Conservation (phyloP, 2,797 vertebrate genomes). For the Amblyopsis hoosieri region DNA sequence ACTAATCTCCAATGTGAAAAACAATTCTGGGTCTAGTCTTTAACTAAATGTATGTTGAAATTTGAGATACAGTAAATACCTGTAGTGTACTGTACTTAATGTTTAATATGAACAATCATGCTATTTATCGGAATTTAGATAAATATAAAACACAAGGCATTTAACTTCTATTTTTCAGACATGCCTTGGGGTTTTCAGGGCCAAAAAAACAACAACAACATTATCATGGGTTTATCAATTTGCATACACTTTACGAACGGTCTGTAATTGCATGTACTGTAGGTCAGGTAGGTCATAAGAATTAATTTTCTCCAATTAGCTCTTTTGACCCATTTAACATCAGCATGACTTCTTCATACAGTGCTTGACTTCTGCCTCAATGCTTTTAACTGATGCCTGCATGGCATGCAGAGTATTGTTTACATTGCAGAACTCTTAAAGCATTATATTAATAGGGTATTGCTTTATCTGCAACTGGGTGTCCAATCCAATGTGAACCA, state of each 20-base stretch:
- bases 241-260: slow-evolving; percentile 41
- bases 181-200: slow-evolving; percentile 27
- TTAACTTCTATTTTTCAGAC: no score
- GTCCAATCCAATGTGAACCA: no score
- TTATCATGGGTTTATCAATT: slow-evolving; percentile 48
- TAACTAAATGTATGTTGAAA: background rate
- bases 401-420: slow-evolving; percentile 14
- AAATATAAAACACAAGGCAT: no score
- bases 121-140: no score
- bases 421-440: background rate
- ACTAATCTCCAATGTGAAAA: background rate
- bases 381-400: slow-evolving; percentile 40
- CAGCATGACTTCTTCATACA: slow-evolving; percentile 57
- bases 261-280: slow-evolving; percentile 55
- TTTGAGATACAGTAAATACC: background rate
- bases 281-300: slow-evolving; percentile 37
- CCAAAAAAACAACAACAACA: slow-evolving; percentile 27
- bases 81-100: no score
- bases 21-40: background rate
- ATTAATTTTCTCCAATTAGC: slow-evolving; percentile 68
- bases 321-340: slow-evolving; percentile 60
- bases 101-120: no score
- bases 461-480: slow-evolving; percentile 15
- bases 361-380: slow-evolving; percentile 51
- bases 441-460: background rate